These are phyloP conservation scores for Piprites chloris DNA, from an alignment of 2,113 vertebrate species.

Conservation along the genomic window DNA sequence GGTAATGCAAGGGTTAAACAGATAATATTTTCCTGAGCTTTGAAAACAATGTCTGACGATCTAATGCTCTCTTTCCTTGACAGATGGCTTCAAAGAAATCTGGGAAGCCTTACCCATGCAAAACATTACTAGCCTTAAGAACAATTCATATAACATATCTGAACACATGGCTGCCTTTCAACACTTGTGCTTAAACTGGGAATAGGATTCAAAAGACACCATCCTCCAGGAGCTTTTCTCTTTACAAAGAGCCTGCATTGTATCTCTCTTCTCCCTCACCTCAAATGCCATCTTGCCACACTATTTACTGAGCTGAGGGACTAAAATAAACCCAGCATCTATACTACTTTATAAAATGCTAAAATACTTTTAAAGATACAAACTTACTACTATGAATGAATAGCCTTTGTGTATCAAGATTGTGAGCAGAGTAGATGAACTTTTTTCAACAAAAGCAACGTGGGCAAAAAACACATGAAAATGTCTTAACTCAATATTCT, in stretches of 20 bases:
- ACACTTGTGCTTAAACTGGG: constrained; percentile 32
- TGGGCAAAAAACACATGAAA: not conserved
- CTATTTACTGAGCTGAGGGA: not conserved
- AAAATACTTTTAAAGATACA: not conserved
- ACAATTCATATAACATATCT: constrained; percentile 53
- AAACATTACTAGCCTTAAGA: constrained; percentile 57
- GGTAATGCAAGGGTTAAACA: constrained; percentile 33
- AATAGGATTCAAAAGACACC: constrained; percentile 30
- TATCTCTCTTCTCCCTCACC: not conserved
- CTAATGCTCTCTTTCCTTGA: constrained; percentile 31
- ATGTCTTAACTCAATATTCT: not conserved
- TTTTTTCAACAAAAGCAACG: not conserved
- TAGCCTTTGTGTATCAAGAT: not conserved
- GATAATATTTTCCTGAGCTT: constrained; percentile 36
- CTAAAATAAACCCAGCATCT: not conserved
- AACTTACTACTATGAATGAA: not conserved
- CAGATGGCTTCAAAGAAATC: constrained; percentile 61
- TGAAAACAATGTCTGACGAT: constrained; percentile 41
- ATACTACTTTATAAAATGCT: not conserved
- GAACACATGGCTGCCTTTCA: constrained; percentile 68
- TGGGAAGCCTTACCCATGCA: constrained; percentile 37
- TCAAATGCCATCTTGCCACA: rapidly evolving
- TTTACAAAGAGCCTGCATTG: not conserved
- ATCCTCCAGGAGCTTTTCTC: not conserved
- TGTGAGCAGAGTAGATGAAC: not conserved